phyloP scores from a whole-genome alignment of 2,797 vertebrate genomes.

The Sebastes matsubarae region DNA sequence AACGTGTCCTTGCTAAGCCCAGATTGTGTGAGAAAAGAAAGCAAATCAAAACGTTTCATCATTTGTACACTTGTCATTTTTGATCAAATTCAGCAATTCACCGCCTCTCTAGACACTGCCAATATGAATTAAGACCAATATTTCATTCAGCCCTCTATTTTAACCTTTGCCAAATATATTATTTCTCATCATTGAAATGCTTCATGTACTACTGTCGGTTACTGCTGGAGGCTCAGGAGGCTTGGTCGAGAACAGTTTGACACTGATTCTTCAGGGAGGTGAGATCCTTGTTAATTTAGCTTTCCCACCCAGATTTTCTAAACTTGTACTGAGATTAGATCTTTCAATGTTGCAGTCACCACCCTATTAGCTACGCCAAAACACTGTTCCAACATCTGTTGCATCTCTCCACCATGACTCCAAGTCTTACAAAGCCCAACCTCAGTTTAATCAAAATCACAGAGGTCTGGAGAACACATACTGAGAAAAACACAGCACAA shows the following conservation, averaged over 20 bases:
- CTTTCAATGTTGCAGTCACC: background rate
- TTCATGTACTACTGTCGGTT: background rate
- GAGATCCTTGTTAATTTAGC: background rate
- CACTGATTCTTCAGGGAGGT: background rate
- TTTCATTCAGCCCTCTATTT: background rate
- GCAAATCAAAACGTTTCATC: slow-evolving; percentile 7
- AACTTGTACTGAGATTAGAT: slow-evolving; percentile 15
- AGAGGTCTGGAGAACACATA: slow-evolving; percentile 8
- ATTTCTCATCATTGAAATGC: slow-evolving; percentile 1
- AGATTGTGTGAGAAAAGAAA: background rate
- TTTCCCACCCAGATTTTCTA: slow-evolving; percentile 21
- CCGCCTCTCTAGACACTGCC: background rate
- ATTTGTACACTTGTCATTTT: slow-evolving; percentile 8
- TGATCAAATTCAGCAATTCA: slow-evolving; percentile 6
- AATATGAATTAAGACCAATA: background rate
- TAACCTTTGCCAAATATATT: background rate
- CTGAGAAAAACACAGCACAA: background rate
- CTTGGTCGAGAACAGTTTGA: background rate
- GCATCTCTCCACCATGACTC: slow-evolving; percentile 10
- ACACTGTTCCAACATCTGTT: slow-evolving; percentile 20
- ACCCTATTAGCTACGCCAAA: slow-evolving; percentile 11
- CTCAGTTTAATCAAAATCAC: background rate
- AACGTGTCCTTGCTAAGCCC: background rate
- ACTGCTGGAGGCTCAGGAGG: background rate
- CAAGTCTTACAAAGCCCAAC: background rate